Conservation (phyloP, 2,113 vertebrate genomes). For the Calidris pygmaea region DNA sequence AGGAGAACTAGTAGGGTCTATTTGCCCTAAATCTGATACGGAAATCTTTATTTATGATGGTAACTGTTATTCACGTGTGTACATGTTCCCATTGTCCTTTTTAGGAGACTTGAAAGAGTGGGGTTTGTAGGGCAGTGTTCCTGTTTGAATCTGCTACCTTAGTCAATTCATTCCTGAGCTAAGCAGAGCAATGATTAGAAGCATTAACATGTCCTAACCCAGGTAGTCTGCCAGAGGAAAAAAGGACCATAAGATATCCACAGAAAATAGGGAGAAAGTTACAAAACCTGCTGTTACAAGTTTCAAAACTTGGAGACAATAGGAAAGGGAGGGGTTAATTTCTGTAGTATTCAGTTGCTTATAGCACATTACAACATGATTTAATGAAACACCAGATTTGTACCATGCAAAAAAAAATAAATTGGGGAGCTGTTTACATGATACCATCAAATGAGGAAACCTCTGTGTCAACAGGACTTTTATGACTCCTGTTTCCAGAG, state of each 20-base stretch:
- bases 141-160: background rate
- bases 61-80: background rate
- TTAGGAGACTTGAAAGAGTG: background rate
- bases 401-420: background rate
- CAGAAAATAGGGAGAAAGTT: background rate
- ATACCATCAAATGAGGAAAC: background rate
- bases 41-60: background rate
- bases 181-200: background rate
- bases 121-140: background rate
- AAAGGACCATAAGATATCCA: background rate
- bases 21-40: background rate
- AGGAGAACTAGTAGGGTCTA: background rate
- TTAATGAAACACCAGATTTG: background rate
- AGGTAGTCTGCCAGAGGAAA: background rate
- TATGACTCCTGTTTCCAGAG: background rate
- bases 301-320: background rate
- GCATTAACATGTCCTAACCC: background rate
- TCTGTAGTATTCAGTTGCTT: background rate
- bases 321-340: background rate
- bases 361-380: background rate
- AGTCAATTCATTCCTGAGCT: background rate
- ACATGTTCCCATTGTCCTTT: background rate
- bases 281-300: background rate
- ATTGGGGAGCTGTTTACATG: fast-evolving
- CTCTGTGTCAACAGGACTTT: background rate